Base-by-base conservation (phyloP, 2,113 vertebrate genomes). In the Sinocyclocheilus maitianheensis region DNA sequence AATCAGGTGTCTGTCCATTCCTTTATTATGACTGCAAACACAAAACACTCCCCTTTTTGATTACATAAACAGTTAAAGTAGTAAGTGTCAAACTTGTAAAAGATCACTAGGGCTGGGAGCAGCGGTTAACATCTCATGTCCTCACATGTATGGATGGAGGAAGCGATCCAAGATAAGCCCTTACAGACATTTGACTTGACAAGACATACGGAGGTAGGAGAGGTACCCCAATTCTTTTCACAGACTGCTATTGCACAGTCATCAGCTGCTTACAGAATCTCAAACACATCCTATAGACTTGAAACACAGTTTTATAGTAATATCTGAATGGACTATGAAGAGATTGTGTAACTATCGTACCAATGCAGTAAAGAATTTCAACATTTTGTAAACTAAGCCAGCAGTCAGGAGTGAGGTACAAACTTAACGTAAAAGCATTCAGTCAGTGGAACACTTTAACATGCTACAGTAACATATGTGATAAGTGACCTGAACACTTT, bases 11-110 rank as follows among this genome's bases (percentile, higher is more conserved):
- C 9, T 48, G 43, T 81, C 13, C 22, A 24, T 79, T 65, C 26
- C 37, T 81, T 81, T 81, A 80, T 80, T 80, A 26, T 65, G n/a
- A 30, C 13, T 65, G 78, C 60, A 48, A 48, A 48, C 60, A 81
- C 40, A 16, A 81, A 81, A 65, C 20, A 43, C 22, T 40, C 20
- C 43, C 20, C 1, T 8, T 40, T 62, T 60, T 40, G 5, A 62
- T 40, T 1, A 79, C 77, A 79, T 40, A n/a, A 78, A 78, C 51
- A n/a, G 37, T 13, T 37, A 20, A 79, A 37, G 34, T 16, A 79
- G n/a, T 62, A 79, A 62, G 34, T 16, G 34, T 60, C 53, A 79
- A 60, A 40, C 53, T 40, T 79, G 22, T 80, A 63, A 63, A 63
- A 46, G 53, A 79, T 62, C 40, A 62, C 22, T 48, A 63, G n/a